Evolutionary conservation across 92 coral and sea anemone genomes (phyloP), one percentile per base, ranked within the genome.

Genomic region (Diadumene lineata): DNA sequence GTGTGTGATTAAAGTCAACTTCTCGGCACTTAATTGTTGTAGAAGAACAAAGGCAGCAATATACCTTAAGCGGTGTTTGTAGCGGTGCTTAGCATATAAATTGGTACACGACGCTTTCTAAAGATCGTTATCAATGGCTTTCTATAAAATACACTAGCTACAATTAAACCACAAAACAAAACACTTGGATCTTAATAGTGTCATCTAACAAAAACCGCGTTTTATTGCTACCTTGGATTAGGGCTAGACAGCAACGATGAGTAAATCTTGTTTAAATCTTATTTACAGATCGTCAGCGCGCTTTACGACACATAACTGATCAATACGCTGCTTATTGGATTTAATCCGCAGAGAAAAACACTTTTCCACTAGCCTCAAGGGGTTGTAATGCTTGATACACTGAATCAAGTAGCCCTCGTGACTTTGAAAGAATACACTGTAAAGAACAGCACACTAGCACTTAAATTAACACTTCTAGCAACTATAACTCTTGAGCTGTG

Each of bases 31-130:
- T 72, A 72, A 72, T 72, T 72, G 77, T 56, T 72, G 56, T 30
- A 24, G 7, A 72, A 23, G 26, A 33, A 53, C 77, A 72, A 72
- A 72, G 33, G 34, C 27, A 1, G 51, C 26, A 61, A 31, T 33
- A 72, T 72, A 56, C 26, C 55, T 57, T 56, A 32, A 72, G 77
- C 67, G 46, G 43, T 48, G 29, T 56, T 38, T n/a, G 62, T 22
- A n/a, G n/a, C 34, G 23, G 66, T 61, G 55, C 38, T 72, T 56
- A 72, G 77, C 77, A 72, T 72, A 72, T 72, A 72, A 61, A 72
- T 72, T 72, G 77, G 68, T n/a, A 72, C 56, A 56, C 25, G 66
- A 56, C 43, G 64, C 51, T 31, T 53, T 21, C 3, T 16, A 18
- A 31, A 72, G 77, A 72, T 72, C 77, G 58, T 72, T 72, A 72